These are phyloP conservation scores for Serranus cabrilla DNA, from an alignment of 2,797 vertebrate genomes.

Conservation along the genomic window DNA sequence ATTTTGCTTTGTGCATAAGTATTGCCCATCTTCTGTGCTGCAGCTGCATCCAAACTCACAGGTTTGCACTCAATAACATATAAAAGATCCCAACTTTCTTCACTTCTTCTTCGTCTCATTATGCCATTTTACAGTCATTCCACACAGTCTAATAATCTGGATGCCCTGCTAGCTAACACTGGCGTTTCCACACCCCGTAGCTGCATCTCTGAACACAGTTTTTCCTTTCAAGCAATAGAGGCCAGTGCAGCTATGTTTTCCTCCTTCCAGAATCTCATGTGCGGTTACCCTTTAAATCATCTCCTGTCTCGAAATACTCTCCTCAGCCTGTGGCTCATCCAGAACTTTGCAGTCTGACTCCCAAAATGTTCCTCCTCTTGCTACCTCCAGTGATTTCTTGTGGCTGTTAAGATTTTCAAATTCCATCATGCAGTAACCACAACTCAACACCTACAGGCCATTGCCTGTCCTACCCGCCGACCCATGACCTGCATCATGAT, in stretches of 20 bases:
- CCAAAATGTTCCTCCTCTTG: background rate
- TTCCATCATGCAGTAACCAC: background rate
- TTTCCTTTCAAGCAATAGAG: background rate
- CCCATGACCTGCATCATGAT: constrained; percentile 21
- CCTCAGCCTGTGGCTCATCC: constrained; percentile 2
- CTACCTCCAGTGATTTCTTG: background rate
- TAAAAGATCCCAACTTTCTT: background rate
- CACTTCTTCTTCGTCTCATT: background rate
- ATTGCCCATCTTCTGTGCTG: background rate
- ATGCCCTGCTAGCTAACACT: background rate
- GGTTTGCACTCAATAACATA: background rate
- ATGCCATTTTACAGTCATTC: background rate
- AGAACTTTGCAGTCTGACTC: constrained; percentile 11
- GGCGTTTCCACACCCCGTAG: too few relatives aligned
- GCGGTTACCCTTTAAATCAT: background rate
- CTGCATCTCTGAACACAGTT: background rate
- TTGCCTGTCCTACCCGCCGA: background rate
- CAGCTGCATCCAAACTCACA: background rate
- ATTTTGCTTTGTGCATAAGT: too few relatives aligned
- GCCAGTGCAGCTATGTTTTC: background rate
- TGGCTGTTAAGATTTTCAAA: constrained; percentile 14
- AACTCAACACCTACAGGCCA: background rate
- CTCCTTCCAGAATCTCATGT: background rate
- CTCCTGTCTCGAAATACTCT: background rate
- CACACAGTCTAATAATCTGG: background rate